Conservation (phyloP, 2,888 invertebrate species). For the Iselma pallidipennis region DNA sequence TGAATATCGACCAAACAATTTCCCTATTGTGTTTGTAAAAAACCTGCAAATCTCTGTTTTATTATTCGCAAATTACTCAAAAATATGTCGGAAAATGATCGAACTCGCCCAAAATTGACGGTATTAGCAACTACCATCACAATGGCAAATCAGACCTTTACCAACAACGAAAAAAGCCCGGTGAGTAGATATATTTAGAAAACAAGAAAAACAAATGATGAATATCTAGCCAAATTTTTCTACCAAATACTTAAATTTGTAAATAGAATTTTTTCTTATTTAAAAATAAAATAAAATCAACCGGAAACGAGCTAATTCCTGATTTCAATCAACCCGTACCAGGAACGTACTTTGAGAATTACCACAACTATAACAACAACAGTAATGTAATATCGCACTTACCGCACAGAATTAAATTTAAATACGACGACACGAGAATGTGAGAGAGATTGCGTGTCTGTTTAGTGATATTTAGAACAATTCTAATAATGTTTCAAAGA, state of each 20-base stretch:
- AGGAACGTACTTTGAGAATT: conserved; percentile 43
- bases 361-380: conserved; percentile 7
- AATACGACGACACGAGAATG: conserved; percentile 25
- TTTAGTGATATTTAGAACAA: conserved; percentile 12
- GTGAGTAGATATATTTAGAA: not conserved
- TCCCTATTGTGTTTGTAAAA: not conserved
- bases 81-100: not conserved
- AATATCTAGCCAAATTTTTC: no score
- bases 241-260: conserved; percentile 5
- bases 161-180: not conserved
- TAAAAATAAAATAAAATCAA: no score
- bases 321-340: conserved; percentile 37
- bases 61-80: no score
- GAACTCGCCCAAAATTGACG: not conserved
- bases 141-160: not conserved
- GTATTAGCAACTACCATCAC: not conserved
- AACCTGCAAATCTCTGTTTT: not conserved
- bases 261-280: no score
- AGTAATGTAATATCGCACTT: conserved; percentile 43
- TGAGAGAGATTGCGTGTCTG: conserved; percentile 36
- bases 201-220: no score
- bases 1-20: not conserved
- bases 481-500: not conserved
- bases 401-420: conserved; percentile 22
- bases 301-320: no score